Base-by-base conservation (phyloP, 2,113 vertebrate species). In the Larimichthys crocea region DNA sequence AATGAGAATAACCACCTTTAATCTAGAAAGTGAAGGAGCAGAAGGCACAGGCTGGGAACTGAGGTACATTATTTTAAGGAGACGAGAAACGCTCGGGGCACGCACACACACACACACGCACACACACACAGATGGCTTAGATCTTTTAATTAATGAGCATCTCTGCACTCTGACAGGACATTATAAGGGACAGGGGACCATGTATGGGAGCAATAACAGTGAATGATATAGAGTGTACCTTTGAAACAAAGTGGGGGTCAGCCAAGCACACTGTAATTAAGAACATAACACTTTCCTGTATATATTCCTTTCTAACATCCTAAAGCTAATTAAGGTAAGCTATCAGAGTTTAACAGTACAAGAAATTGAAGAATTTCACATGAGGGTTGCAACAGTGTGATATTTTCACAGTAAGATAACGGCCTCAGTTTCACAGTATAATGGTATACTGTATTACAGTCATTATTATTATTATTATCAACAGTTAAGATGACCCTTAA, bases 71-170 rank as follows among this genome's bases (percentile, higher is more conserved):
- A 46, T 66, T 52, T 60, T 3, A 35, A 60, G 44, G 12, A n/a
- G 35, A 26, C 0, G 59, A 50, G 59, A 53, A 55, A 24, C 9
- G 40, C 63, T 74, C 1, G 10, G 3, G 24, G 49, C 12, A 29
- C n/a, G 19, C 42, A 48, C 31, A 64, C 66, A 44, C 31, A 42
- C 29, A 26, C 24, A 20, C 68, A 40, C 66, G 44, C 76, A 79
- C 44, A 22, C 46, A 15, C 35, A 35, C 24, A 20, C 76, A 79
- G 10, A 56, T 8, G 52, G n/a, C n/a, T 12, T 2, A 44, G 48
- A 56, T 76, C 31, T n/a, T 56, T 76, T 46, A 67, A 76, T 76
- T 64, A 48, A 75, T 71, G 49, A 52, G 56, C 31, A 53, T 70
- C n/a, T 60, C 29, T 68, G 57, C 49, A 40, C 22, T 60, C 29